Evolutionary conservation across 2,113 vertebrate species (phyloP), one percentile per base, ranked within the genome.

Genomic region (Rana temporaria): DNA sequence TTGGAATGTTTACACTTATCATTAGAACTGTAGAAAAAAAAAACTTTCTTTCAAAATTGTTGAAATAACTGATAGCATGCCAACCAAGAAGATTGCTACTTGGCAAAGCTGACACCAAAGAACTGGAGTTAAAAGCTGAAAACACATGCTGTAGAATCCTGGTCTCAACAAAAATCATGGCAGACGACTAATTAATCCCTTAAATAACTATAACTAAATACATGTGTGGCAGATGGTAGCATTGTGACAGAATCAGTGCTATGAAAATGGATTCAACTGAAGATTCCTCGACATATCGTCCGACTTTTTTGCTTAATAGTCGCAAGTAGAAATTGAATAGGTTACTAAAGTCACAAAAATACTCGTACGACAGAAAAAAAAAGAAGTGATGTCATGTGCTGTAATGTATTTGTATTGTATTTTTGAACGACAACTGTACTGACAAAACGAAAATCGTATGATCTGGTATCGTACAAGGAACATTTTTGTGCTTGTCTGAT

Each of bases 131-230:
- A 57, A 80, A 70, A 70, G 26, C 55, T 70, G 63, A 78, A 67
- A 56, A 78, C 52, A 68, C 48, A 78, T 69, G 77, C 26, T 68
- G 69, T 72, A 81, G 38, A 66, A 81, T 38, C 59, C n/a, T 8
- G 48, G 22, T 48, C 68, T 82, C 71, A 75, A 55, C n/a, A 34
- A 65, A 65, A 72, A 82, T 66, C 59, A 81, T 15, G 65, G 12
- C 56, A 70, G 80, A 73, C 70, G 48, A 81, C 79, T 75, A 82
- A 75, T 82, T 82, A 73, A 82, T 82, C 80, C 64, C 66, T 75
- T 66, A 34, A 75, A 74, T 74, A 56, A 67, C 80, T 57, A 73
- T 32, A 82, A 64, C 80, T 75, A 75, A 82, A 82, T 57, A 74
- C 67, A 67, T 66, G 66, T 67, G 48, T 53, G 74, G 80, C 80